Evolutionary conservation across 2,888 invertebrate genomes (phyloP), one percentile per base, ranked within the genome.

Genomic region (Drosophila dives): DNA sequence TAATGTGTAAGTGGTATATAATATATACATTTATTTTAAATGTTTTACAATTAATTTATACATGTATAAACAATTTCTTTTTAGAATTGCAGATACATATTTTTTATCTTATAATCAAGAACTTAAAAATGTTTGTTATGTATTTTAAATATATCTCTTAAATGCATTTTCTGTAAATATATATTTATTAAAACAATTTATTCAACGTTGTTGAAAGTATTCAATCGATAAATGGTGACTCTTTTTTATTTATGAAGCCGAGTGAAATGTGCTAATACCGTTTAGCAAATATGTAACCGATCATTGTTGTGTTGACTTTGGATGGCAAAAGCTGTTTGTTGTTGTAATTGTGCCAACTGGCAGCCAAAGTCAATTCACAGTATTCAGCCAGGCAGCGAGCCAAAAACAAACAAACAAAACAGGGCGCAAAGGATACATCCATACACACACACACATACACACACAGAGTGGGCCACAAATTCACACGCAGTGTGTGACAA

Each of bases 291-390:
- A 73, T 80, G 74, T 74, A 76, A 72, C 70, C 62, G 81, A 90
- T 90, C 83, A 84, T 81, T 83, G 83, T 82, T 77, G 59, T 83
- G 84, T 90, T 91, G 87, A 83, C 81, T 87, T 81, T 77, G 76
- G 82, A 80, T 85, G 83, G 78, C 79, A 81, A 81, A 83, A 81
- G 82, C 79, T 85, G 73, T 81, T 81, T 77, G 69, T 60, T 78
- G 75, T 60, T 69, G 65, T 64, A 65, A 63, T 68, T 64, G 51
- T 75, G 86, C 70, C 81, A 86, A 81, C 77, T 90, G 90, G 83
- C 90, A 90, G 83, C 83, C 80, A 84, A 88, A 91, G 89, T 91
- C 89, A 90, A 83, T 89, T 79, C 87, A 69, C 80, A 81, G 79
- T 45, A 8, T 69, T 78, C 75, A 72, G 66, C 68, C 61, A 72